Evolutionary conservation across 2,113 vertebrate genomes (phyloP), one percentile per base, ranked within the genome.

Genomic region (human (Homo sapiens)): DNA sequence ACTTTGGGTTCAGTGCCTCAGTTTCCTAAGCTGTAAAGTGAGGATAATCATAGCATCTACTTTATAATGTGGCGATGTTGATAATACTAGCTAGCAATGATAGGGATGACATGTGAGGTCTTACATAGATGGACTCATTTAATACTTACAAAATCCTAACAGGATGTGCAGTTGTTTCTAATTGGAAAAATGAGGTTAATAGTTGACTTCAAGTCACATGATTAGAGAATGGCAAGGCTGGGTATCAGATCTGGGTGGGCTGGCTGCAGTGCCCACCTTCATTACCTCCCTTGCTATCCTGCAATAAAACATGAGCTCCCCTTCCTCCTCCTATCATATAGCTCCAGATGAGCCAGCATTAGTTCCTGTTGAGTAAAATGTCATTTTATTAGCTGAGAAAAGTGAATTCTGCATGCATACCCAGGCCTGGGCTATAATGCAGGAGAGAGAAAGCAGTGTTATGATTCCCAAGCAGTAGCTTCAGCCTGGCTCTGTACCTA

Each of bases 301-400:
- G 23, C 43, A 79, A 0, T 13, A 59, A 82, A 93, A 6, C 3
- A 0, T 11, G 27, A 32, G 45, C 12, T 50, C 16, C 18, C 52
- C 43, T 17, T 64, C 27, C 6, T 48, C 18, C 1, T 75, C 4
- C 61, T 89, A 10, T 61, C 38, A 86, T 50, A 50, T 64, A 89
- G 72, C 11, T 82, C 23, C 35, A 86, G 57, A 35, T 64, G 14
- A 95, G 6, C 20, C 18, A 66, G 38, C 6, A 40, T 89, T 88
- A 87, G 23, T 48, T 86, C 6, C 38, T 43, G 3, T 72, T 48
- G 23, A 89, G 14, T 55, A n/a, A 82, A 76, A 43, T 52, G 38
- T 52, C 20, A 55, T 70, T 83, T 80, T n/a, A 27, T 64, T 94
- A 88, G 90, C 18, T 45, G 43, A 76, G 38, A 48, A 92, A 38